A percentile compares a stretch with the other conserved stretches of the same genome.
Evolutionary conservation across 2,888 invertebrate species (phyloP).

Genomic region (Andrena trimmerana): DNA sequence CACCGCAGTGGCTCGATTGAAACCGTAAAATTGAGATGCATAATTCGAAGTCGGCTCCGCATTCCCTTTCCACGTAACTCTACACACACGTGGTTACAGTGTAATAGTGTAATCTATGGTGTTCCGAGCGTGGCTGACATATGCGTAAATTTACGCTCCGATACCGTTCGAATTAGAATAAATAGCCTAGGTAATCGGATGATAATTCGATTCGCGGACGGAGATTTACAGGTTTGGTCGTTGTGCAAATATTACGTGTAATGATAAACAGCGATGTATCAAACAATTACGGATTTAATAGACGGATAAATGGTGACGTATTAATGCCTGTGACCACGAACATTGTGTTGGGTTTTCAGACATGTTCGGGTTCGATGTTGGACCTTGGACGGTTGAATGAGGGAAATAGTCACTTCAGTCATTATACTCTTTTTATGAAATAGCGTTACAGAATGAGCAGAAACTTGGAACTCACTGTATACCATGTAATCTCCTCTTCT

Average conservation of each 20-base stretch:
- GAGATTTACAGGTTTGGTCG: conserved; percentile 27
- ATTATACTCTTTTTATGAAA: no score
- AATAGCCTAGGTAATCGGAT: conserved; percentile 29
- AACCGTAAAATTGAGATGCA: background rate
- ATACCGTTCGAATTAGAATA: conserved; percentile 33
- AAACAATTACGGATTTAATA: conserved; percentile 42
- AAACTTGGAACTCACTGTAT: no score
- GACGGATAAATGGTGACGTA: background rate
- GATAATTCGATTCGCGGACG: conserved; percentile 41
- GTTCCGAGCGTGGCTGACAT: background rate
- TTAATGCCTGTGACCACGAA: no score
- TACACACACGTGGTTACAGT: background rate
- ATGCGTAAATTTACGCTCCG: conserved; percentile 18
- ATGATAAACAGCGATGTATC: conserved; percentile 28
- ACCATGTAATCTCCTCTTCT: no score
- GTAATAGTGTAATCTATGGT: background rate
- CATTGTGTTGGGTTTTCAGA: no score
- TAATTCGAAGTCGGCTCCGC: conserved; percentile 17
- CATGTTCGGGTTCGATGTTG: no score
- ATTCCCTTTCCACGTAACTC: background rate
- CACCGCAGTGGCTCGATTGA: no score
- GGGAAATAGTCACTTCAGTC: no score
- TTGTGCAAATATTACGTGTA: conserved; percentile 8
- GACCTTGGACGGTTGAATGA: no score
- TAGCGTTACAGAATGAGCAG: no score